Evolutionary conservation across 2,113 vertebrate genomes (phyloP), one percentile per base, ranked within the genome.

Genomic region (Gadus chalcogrammus): DNA sequence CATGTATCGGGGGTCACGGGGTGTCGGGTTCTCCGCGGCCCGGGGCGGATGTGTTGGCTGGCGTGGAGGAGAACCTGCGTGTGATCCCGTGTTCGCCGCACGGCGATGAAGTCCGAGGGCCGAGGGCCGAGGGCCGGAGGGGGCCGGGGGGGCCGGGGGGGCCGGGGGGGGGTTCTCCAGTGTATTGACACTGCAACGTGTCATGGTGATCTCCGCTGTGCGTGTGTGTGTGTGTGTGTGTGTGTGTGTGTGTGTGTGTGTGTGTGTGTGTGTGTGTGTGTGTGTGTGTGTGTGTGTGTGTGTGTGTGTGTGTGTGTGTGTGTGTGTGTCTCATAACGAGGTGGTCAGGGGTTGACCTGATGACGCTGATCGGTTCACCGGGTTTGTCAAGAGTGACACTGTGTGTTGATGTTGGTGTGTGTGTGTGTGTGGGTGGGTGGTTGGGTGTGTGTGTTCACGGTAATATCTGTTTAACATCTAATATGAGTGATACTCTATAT

Each of bases 41-140:
- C 31, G 2, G 31, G 31, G 31, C 31, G 31, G 31, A 31, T 31
- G 31, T 42, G 55, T 76, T 67, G 78, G 42, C 86, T 69, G 75
- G 73, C 73, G 78, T 70, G 79, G 68, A 48, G 31, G 75, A 84
- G 83, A 18, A 18, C 64, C 75, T 77, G 69, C 82, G 77, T 42
- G 71, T 71, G 42, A 65, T 12, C 69, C 61, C 55, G 20, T 18
- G 64, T 71, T 65, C 68, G 35, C 60, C 55, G 9, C 64, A 77
- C 67, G 71, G 82, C 35, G 53, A 75, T 75, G 72, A 70, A 70
- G 66, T 71, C 69, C 42, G 79, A 71, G 31, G 18, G 64, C 8
- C 18, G 22, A 24, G 22, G 22, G 22, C 22, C 22, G 22, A 24
- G n/a, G n/a, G n/a, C n/a, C n/a, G n/a, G n/a, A n/a, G n/a, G n/a